These are phyloP conservation scores for Syndactyla subalaris DNA, from an alignment of 2,797 vertebrate species.

Conservation along the genomic window DNA sequence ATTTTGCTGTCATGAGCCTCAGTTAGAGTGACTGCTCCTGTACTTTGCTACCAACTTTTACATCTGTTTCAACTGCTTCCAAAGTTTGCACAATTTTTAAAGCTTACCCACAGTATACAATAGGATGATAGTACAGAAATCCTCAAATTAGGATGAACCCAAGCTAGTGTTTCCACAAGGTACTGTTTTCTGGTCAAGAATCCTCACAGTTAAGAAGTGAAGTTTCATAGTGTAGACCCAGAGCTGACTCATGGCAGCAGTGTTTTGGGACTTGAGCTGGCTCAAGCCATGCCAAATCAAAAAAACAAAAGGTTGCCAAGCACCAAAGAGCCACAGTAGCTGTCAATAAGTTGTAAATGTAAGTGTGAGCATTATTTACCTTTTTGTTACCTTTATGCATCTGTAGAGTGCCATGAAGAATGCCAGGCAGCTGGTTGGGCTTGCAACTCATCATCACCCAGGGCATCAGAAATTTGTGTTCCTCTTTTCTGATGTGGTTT, in stretches of 20 bases:
- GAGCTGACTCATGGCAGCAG: background rate
- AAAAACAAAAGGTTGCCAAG: background rate
- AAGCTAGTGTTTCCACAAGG: background rate
- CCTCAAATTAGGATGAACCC: background rate
- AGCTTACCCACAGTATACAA: background rate
- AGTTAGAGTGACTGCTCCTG: background rate
- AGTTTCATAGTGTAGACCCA: background rate
- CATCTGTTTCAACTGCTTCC: background rate
- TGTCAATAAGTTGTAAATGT: background rate
- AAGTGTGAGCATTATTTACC: background rate
- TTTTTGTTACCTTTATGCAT: background rate
- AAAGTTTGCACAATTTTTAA: background rate
- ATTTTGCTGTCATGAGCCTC: background rate
- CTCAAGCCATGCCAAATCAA: background rate
- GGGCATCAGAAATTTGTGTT: background rate
- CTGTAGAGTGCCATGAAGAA: background rate
- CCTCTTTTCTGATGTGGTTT: background rate
- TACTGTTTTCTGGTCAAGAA: background rate
- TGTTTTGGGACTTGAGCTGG: background rate
- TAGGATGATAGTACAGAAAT: background rate
- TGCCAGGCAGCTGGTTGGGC: background rate
- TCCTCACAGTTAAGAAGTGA: background rate
- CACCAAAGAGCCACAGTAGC: background rate
- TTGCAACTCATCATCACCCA: background rate
- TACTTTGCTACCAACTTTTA: background rate